Conservation (phyloP, 2,797 vertebrate species). For the Salarias fasciatus region DNA sequence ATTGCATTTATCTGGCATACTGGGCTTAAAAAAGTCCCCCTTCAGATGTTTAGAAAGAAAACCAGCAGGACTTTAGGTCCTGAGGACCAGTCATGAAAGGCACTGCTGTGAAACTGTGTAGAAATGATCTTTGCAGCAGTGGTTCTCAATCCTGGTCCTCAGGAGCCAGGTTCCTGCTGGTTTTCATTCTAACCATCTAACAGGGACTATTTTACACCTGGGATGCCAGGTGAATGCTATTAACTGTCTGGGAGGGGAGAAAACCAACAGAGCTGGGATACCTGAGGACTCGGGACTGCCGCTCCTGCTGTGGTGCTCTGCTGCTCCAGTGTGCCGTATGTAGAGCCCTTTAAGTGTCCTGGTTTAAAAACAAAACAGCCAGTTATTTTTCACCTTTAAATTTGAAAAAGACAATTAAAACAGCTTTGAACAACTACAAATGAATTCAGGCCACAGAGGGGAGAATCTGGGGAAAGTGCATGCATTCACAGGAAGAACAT, state of each 20-base stretch:
- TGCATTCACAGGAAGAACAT: no score
- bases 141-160: slow-evolving; percentile 45
- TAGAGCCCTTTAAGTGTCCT: no score
- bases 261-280: slow-evolving; percentile 13
- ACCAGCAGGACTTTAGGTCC: slow-evolving; percentile 40
- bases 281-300: no score
- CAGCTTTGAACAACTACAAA: no score
- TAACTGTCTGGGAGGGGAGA: slow-evolving; percentile 26
- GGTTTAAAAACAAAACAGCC: no score
- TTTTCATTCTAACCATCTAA: slow-evolving; percentile 53
- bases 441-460: no score
- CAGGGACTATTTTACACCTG: slow-evolving; percentile 49
- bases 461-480: no score
- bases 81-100: slow-evolving; percentile 26
- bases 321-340: no score
- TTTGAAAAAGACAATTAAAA: no score
- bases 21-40: slow-evolving; percentile 19
- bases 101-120: slow-evolving; percentile 47
- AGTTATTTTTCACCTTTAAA: no score
- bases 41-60: slow-evolving; percentile 42
- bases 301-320: no score
- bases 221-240: slow-evolving; percentile 49
- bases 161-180: slow-evolving; percentile 41
- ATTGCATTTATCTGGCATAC: slow-evolving; percentile 36
- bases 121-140: slow-evolving; percentile 42